phyloP scores from a whole-genome alignment of 2,797 vertebrate species.

The Carduelis carduelis region DNA sequence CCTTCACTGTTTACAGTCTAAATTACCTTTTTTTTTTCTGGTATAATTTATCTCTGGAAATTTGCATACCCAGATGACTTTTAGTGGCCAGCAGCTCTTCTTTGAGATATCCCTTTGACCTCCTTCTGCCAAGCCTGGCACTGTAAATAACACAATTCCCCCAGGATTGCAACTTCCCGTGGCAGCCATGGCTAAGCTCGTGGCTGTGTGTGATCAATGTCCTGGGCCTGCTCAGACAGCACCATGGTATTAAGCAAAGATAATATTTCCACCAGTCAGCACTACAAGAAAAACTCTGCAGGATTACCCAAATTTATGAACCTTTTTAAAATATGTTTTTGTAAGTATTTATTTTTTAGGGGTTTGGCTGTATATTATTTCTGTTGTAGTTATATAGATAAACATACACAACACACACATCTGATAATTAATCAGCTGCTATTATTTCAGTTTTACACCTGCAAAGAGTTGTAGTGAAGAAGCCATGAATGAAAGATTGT shows the following conservation, averaged over 20 bases:
- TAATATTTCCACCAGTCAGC: neutral
- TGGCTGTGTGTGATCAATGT: neutral
- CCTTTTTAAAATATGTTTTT: neutral
- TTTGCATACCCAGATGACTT: neutral
- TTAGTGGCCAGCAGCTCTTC: neutral
- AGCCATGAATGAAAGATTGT: neutral
- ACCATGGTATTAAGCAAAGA: neutral
- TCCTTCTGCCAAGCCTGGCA: neutral
- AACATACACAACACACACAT: neutral
- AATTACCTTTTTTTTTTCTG: neutral
- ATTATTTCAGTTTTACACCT: neutral
- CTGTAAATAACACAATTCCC: neutral
- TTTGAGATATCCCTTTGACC: neutral
- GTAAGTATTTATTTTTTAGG: neutral
- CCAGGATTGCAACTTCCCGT: neutral
- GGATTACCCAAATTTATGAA: neutral
- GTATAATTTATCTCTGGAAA: neutral
- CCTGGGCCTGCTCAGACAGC: neutral
- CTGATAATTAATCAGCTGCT: neutral
- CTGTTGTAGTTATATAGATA: neutral
- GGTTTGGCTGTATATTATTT: neutral
- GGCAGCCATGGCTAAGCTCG: slow-evolving; percentile 34
- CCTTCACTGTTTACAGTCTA: neutral
- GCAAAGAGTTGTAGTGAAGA: neutral
- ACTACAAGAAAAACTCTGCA: neutral